These are phyloP conservation scores for Drosophila paucipuncta DNA, from an alignment of 2,888 invertebrate genomes.

Conservation along the genomic window DNA sequence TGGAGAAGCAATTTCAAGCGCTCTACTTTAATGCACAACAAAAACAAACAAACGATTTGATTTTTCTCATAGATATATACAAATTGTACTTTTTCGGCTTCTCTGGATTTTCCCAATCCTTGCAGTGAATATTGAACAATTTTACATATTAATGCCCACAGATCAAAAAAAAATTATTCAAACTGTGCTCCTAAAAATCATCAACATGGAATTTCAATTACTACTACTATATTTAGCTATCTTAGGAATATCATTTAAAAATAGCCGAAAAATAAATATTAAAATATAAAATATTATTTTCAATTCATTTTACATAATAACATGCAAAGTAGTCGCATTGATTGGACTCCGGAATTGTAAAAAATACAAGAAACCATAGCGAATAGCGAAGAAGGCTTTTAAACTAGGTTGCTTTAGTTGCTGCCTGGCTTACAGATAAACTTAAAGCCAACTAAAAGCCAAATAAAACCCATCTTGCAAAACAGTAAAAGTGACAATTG, in stretches of 20 bases:
- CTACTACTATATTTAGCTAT: background rate
- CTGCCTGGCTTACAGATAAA: background rate
- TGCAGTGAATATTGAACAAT: background rate
- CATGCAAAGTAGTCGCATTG: background rate
- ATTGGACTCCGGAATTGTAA: too few relatives aligned
- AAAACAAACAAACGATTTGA: background rate
- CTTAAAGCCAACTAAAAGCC: background rate
- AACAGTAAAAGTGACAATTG: background rate
- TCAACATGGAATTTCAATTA: background rate
- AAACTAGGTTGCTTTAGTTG: background rate
- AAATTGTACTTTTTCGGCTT: background rate
- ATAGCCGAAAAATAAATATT: background rate
- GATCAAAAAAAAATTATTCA: background rate
- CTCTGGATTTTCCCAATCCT: background rate
- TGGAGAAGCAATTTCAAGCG: background rate
- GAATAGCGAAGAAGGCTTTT: background rate
- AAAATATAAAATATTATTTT: background rate
- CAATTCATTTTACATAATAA: background rate
- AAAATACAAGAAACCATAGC: too few relatives aligned
- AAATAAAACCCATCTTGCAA: background rate
- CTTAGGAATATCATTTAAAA: background rate
- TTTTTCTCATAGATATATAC: too few relatives aligned
- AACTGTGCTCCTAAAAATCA: background rate
- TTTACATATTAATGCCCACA: background rate
- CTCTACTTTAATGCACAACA: background rate